These are phyloP conservation scores for Drosophila diplacantha DNA, from an alignment of 2,888 invertebrate genomes.

Conservation along the genomic window DNA sequence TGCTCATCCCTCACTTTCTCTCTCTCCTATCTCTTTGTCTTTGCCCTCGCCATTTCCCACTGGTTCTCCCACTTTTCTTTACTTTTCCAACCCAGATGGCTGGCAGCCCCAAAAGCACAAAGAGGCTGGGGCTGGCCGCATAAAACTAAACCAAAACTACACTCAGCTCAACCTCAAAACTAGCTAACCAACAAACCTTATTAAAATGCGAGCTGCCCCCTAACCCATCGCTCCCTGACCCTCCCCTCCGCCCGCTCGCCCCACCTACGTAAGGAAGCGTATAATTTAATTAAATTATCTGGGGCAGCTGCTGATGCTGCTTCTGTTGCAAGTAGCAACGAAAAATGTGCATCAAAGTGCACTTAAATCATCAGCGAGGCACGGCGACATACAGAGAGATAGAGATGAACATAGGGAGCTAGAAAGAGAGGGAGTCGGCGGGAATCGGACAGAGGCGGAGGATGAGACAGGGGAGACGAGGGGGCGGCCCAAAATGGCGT, in stretches of 20 bases:
- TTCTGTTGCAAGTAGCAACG: conserved; percentile 57
- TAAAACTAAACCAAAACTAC: conserved; percentile 66
- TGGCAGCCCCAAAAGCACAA: conserved; percentile 33
- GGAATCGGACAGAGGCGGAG: conserved; percentile 10
- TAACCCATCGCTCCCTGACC: conserved; percentile 44
- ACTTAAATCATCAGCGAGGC: conserved; percentile 73
- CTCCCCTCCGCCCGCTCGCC: conserved; percentile 11
- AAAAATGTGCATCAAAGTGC: conserved; percentile 73
- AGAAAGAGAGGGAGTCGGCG: conserved; percentile 9
- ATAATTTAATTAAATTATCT: conserved; percentile 72
- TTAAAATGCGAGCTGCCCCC: conserved; percentile 61
- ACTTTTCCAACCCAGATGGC: conserved; percentile 36
- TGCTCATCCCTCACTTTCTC: background rate
- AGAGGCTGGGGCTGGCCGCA: conserved; percentile 50
- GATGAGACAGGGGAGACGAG: conserved; percentile 28
- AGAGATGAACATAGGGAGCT: conserved; percentile 17
- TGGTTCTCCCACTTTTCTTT: conserved; percentile 19
- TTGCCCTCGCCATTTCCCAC: background rate
- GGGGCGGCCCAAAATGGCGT: conserved; percentile 53
- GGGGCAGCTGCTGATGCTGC: conserved; percentile 59
- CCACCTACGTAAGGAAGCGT: conserved; percentile 67
- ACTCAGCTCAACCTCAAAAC: conserved; percentile 71
- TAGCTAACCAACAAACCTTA: conserved; percentile 72
- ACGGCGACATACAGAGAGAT: conserved; percentile 65
- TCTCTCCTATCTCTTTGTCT: background rate